Conservation (phyloP, 2,113 vertebrate genomes). For the Oncorhynchus mykiss region DNA sequence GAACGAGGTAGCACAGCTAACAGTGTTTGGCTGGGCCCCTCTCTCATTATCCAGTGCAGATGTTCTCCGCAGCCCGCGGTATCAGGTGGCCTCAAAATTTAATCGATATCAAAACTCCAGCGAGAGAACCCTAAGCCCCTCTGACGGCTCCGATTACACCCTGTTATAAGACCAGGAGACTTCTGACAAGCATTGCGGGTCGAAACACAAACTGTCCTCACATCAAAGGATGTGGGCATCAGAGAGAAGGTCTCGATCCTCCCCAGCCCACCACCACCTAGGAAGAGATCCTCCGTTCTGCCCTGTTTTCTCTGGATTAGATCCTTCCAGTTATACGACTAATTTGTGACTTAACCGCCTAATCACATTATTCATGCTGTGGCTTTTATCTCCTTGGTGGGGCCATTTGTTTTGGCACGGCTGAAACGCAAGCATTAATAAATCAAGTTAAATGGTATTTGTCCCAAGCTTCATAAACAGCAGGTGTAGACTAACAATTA, state of each 20-base stretch:
- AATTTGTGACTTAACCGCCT: conserved; percentile 36
- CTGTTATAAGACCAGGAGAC: conserved; percentile 42
- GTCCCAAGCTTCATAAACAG: too few species aligned
- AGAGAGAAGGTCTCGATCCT: conserved; percentile 35
- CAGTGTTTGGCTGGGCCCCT: neutral
- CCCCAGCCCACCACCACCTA: conserved; percentile 60
- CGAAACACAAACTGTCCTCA: conserved; percentile 64
- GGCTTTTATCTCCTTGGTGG: conserved; percentile 72
- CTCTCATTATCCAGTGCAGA: conserved; percentile 68
- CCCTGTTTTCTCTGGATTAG: conserved; percentile 41
- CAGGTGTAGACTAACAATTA: too few species aligned
- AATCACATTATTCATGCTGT: conserved; percentile 64
- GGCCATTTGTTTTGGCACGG: conserved; percentile 72
- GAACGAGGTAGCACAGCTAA: neutral
- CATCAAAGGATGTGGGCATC: conserved; percentile 73
- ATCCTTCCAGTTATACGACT: conserved; percentile 7
- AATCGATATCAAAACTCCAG: conserved; percentile 74
- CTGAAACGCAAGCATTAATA: conserved; percentile 80
- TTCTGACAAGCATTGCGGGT: conserved; percentile 48
- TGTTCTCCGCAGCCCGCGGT: conserved; percentile 54
- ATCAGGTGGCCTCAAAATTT: conserved; percentile 70
- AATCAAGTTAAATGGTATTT: conserved; percentile 24
- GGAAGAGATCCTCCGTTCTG: conserved; percentile 46
- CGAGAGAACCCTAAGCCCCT: conserved; percentile 59
- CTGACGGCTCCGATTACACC: conserved; percentile 60